Conservation (phyloP, 2,797 vertebrate genomes). For the Percopsis omiscomaycus region DNA sequence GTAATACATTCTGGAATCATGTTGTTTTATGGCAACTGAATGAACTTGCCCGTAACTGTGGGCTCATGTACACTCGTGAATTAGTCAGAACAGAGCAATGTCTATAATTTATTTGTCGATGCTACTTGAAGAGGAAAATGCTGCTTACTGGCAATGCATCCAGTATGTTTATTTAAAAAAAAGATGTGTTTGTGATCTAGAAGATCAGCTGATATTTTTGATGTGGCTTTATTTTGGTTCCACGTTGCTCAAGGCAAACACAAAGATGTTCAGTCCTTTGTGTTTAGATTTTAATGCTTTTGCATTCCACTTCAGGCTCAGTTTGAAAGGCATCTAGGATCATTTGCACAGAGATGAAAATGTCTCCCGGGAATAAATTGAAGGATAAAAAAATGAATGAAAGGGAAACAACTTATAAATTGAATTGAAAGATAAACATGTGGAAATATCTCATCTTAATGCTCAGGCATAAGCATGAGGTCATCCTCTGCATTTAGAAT, state of each 20-base stretch:
- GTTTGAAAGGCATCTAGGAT: conserved; percentile 52
- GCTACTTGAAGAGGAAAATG: conserved; percentile 12
- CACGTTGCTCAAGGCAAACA: conserved; percentile 36
- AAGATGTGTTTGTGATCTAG: conserved; percentile 31
- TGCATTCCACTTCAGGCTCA: conserved; percentile 28
- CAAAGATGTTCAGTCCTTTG: conserved; percentile 22
- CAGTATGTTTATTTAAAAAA: conserved; percentile 22
- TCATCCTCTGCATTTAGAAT: conserved; percentile 53
- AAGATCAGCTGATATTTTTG: conserved; percentile 47
- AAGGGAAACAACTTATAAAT: conserved; percentile 37
- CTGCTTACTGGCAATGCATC: conserved; percentile 1
- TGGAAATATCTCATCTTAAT: conserved; percentile 48
- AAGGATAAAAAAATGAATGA: conserved; percentile 14
- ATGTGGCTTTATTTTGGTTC: conserved; percentile 34
- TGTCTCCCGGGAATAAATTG: neutral
- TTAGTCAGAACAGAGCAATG: conserved; percentile 25
- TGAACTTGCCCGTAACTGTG: conserved; percentile 53
- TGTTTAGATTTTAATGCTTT: conserved; percentile 11
- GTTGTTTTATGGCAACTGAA: conserved; percentile 44
- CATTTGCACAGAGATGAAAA: conserved; percentile 55
- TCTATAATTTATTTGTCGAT: conserved; percentile 39
- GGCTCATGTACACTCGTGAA: conserved; percentile 32
- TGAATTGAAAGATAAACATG: conserved; percentile 48
- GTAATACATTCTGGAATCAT: conserved; percentile 33
- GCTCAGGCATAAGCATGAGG: conserved; percentile 46